Conservation (phyloP, 2,797 vertebrate genomes). For the Manis crassicaudata region DNA sequence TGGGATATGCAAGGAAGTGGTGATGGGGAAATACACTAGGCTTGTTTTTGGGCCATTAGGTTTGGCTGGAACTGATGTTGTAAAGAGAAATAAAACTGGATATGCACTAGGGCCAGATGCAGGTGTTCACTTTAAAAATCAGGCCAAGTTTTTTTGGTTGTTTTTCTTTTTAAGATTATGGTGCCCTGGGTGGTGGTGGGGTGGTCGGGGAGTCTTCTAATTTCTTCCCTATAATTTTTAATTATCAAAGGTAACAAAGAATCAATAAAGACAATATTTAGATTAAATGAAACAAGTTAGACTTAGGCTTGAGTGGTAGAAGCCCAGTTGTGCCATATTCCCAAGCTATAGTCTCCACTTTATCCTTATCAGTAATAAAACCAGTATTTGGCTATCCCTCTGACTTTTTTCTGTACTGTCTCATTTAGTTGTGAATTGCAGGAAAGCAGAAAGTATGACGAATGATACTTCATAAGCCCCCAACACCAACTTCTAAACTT, state of each 20-base stretch:
- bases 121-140: not conserved
- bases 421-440: not conserved
- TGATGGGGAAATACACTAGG: not conserved
- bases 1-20: not conserved
- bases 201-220: not conserved
- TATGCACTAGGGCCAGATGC: not conserved
- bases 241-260: slow-evolving; percentile 5
- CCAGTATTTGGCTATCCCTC: not conserved
- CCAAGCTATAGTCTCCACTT: not conserved
- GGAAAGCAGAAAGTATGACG: not conserved
- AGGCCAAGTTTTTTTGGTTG: not conserved
- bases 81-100: not conserved
- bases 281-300: not conserved
- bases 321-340: not conserved
- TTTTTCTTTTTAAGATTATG: not conserved
- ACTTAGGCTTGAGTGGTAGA: not conserved
- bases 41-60: not conserved
- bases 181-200: not conserved
- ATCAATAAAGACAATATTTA: slow-evolving; percentile 20
- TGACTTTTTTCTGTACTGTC: not conserved
- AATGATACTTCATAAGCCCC: not conserved
- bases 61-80: not conserved
- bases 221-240: slow-evolving; percentile 17
- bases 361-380: not conserved
- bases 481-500: not conserved